Base-by-base conservation (phyloP, 2,888 invertebrate species). In the Nycteola revayana region DNA sequence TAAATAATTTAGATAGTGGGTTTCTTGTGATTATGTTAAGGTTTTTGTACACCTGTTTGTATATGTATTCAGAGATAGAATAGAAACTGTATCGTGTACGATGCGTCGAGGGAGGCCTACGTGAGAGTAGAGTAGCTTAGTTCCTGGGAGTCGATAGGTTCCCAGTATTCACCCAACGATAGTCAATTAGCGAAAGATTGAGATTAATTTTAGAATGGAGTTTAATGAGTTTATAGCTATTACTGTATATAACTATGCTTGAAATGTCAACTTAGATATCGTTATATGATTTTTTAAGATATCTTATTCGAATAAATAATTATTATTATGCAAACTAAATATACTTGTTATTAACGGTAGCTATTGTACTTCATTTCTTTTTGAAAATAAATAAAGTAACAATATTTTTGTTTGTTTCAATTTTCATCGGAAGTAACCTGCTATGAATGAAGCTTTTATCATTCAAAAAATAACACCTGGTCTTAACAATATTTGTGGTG, bases 101-200 rank as follows among this genome's bases (percentile, higher is more conserved):
- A 66, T 49, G 66, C 57, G 58, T 55, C 57, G 60, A 46, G 49
- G 59, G 66, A 71, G 76, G 79, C 80, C 82, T 84, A 76, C 69
- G 68, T 55, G 65, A 61, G 65, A 52, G 67, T 74, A 75, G 72
- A 60, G 48, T 81, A 82, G 74, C 60, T 72, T 80, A 84, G 80
- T 79, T 67, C 64, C 76, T 80, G 85, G 67, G 84, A 74, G 54
- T 61, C 45, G 52, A 37, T 49, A 46, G 18, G 49, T 75, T 79
- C 83, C 79, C 86, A 78, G 81, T 77, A 72, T 80, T 80, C 85
- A 87, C 87, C 87, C 87, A 88, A 88, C 87, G 87, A 88, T 88
- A 88, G 87, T 88, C 87, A 88, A 85, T 87, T 88, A 88, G 85
- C 65, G 70, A 81, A 60, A 77, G 77, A 79, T 76, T 75, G 83